These are phyloP conservation scores for Choloepus didactylus DNA, from an alignment of 2,797 vertebrate species.

Conservation along the genomic window DNA sequence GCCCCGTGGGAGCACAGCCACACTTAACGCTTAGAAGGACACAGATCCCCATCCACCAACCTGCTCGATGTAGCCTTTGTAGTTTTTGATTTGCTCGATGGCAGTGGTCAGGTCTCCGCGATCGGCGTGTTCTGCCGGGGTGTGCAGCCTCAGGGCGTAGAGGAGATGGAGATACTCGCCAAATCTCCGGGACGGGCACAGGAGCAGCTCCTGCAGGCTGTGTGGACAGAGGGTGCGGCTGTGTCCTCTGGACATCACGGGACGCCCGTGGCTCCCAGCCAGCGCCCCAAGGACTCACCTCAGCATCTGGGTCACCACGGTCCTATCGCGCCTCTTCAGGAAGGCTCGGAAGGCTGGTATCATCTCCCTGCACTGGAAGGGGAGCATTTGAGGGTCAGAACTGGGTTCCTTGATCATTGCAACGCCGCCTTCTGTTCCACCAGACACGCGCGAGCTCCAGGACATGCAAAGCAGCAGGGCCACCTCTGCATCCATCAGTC, in stretches of 20 bases:
- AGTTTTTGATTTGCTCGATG: constrained; percentile 87
- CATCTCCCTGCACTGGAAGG: constrained; percentile 91
- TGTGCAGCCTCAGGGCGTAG: constrained; percentile 90
- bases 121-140: constrained; percentile 89
- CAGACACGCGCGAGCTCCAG: neutral
- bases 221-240: neutral
- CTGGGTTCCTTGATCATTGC: neutral
- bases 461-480: neutral
- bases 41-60: constrained; percentile 80
- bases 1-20: neutral
- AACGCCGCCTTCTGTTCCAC: neutral
- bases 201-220: constrained; percentile 93
- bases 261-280: no score
- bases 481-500: neutral
- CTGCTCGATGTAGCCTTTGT: constrained; percentile 89
- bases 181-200: constrained; percentile 90
- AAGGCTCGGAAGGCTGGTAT: constrained; percentile 92
- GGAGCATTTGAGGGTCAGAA: constrained; percentile 56
- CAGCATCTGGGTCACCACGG: constrained; percentile 91
- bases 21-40: neutral
- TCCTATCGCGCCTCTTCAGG: constrained; percentile 91
- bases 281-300: constrained; percentile 86
- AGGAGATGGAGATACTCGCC: constrained; percentile 92
- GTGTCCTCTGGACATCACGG: no score
- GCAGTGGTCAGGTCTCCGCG: constrained; percentile 87